Conservation (phyloP, 2,797 vertebrate species). For the Macropodus opercularis region DNA sequence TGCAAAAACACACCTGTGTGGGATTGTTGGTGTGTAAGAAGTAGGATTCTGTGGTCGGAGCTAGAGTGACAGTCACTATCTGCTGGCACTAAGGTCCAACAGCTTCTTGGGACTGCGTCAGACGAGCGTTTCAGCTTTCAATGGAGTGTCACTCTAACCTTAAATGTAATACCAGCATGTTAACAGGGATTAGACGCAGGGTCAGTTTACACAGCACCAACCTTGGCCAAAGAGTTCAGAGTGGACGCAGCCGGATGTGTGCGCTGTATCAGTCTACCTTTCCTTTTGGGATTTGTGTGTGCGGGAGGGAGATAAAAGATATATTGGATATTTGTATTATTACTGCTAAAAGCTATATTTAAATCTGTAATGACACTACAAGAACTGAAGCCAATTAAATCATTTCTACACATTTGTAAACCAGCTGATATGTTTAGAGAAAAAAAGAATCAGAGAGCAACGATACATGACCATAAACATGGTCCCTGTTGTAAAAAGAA, state of each 20-base stretch:
- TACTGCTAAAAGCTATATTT: too few species aligned
- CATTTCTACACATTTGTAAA: too few species aligned
- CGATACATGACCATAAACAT: neutral
- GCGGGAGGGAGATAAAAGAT: neutral
- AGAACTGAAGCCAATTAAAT: too few species aligned
- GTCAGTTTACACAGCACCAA: constrained; percentile 41
- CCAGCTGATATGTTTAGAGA: neutral
- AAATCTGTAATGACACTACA: too few species aligned
- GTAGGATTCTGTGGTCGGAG: too few species aligned
- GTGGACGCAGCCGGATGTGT: constrained; percentile 32
- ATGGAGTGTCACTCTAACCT: constrained; percentile 50
- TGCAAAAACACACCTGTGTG: too few species aligned
- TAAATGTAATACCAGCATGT: constrained; percentile 64
- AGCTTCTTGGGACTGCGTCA: constrained; percentile 30
- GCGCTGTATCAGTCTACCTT: constrained; percentile 8
- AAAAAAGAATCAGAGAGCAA: too few species aligned
- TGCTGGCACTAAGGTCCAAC: neutral
- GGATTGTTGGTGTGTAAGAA: too few species aligned
- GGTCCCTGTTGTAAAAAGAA: constrained; percentile 36
- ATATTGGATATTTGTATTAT: too few species aligned
- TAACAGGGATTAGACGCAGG: constrained; percentile 56
- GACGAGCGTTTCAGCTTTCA: constrained; percentile 49
- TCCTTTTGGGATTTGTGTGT: constrained; percentile 21
- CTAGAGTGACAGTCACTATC: neutral
- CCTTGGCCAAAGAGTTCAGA: constrained; percentile 35